Evolutionary conservation across 2,797 vertebrate genomes (phyloP).

Genomic region (Gastrophryne carolinensis): DNA sequence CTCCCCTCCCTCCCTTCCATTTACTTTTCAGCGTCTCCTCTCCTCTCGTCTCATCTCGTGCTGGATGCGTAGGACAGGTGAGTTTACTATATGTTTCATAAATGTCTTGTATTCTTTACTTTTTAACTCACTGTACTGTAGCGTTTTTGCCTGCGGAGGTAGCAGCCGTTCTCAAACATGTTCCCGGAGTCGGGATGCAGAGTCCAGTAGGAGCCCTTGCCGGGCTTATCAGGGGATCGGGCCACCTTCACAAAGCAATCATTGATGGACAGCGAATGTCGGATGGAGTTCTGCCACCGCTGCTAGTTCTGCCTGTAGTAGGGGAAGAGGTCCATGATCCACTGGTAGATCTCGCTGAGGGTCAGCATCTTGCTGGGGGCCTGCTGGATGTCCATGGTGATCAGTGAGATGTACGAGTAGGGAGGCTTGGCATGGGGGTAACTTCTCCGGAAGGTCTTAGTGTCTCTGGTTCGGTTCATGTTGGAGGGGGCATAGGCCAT

Average conservation of each 20-base stretch:
- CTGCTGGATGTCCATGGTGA: constrained; percentile 98
- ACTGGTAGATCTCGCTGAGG: constrained; percentile 95
- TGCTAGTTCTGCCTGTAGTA: constrained; percentile 96
- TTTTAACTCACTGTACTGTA: too few relatives aligned
- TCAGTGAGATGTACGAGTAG: constrained; percentile 96
- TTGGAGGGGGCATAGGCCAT: constrained; percentile 85
- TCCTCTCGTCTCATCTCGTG: too few relatives aligned
- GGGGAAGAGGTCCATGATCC: constrained; percentile 98
- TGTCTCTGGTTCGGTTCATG: constrained; percentile 79
- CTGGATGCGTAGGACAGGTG: too few relatives aligned
- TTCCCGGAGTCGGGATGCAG: constrained; percentile 95
- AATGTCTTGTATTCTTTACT: too few relatives aligned
- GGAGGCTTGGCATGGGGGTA: constrained; percentile 95
- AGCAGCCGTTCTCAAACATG: constrained; percentile 98
- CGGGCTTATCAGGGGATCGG: constrained; percentile 92
- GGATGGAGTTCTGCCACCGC: constrained; percentile 97
- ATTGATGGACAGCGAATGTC: constrained; percentile 96
- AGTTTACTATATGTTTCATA: too few relatives aligned
- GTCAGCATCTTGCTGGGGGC: constrained; percentile 95
- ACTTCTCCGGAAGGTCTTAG: constrained; percentile 88
- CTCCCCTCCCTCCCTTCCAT: too few relatives aligned
- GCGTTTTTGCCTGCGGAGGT: constrained; percentile 92
- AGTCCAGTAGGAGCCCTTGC: constrained; percentile 96
- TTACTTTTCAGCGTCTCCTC: too few relatives aligned
- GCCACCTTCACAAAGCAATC: constrained; percentile 97